Conservation (phyloP, 2,888 invertebrate genomes). For the Epinotia brunnichana region DNA sequence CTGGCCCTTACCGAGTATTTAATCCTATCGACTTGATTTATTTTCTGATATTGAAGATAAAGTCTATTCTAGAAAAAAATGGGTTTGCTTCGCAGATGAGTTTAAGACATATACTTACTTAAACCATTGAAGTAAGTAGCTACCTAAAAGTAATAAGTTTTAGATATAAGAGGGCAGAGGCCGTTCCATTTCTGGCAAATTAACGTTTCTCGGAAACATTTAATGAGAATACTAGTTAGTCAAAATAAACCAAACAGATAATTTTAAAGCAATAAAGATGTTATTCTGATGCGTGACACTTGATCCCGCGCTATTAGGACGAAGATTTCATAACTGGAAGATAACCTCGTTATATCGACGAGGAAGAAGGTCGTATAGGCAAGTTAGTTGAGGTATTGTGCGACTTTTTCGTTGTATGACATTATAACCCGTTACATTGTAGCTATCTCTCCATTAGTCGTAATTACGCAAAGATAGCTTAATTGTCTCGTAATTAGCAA, state of each 20-base stretch:
- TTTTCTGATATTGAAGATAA: neutral
- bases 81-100: neutral
- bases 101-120: neutral
- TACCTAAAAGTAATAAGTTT: neutral
- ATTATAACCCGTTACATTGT: conserved; percentile 60
- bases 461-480: conserved; percentile 75
- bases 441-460: conserved; percentile 72
- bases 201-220: neutral
- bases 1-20: neutral
- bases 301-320: conserved; percentile 32
- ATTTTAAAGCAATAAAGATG: conserved; percentile 38
- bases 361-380: neutral
- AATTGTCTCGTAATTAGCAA: conserved; percentile 66
- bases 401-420: neutral
- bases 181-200: neutral
- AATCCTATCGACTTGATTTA: conserved; percentile 7
- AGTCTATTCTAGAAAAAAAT: neutral
- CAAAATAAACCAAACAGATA: conserved; percentile 23
- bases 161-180: neutral
- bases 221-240: conserved; percentile 11
- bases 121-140: no score
- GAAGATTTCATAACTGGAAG: conserved; percentile 34
- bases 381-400: neutral
- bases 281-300: conserved; percentile 38
- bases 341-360: conserved; percentile 37